Evolutionary conservation across 2,888 invertebrate species (phyloP).

Genomic region (Dicranocentrus wangi): DNA sequence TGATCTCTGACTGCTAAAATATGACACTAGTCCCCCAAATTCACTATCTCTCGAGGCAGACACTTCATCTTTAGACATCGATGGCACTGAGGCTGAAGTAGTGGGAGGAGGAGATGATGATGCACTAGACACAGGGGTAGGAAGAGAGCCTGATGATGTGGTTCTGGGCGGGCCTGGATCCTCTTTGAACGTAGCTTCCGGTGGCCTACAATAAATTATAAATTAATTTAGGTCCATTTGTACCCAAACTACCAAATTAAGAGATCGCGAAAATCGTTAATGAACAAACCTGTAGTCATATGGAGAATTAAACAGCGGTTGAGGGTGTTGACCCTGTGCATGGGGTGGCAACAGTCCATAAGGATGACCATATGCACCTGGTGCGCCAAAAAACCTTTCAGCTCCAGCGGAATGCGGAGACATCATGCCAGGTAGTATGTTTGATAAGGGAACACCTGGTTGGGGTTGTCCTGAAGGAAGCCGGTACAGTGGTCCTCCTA

Average conservation of each 20-base stretch:
- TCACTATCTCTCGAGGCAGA: conserved; percentile 79
- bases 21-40: conserved; percentile 92
- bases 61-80: conserved; percentile 74
- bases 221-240: neutral
- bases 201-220: conserved; percentile 54
- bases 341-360: conserved; percentile 70
- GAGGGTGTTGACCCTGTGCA: conserved; percentile 67
- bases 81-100: conserved; percentile 42
- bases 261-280: too few species aligned
- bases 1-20: conserved; percentile 88
- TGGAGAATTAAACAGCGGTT: conserved; percentile 54
- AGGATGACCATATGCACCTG: conserved; percentile 64
- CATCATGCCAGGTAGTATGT: conserved; percentile 63
- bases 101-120: conserved; percentile 55
- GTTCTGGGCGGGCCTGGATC: conserved; percentile 55
- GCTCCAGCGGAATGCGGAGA: conserved; percentile 58
- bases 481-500: conserved; percentile 60
- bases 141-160: conserved; percentile 49
- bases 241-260: too few species aligned
- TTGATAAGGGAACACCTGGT: conserved; percentile 55
- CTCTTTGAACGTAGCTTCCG: conserved; percentile 68
- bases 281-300: conserved; percentile 70
- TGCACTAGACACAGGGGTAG: conserved; percentile 55
- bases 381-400: conserved; percentile 66
- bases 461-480: conserved; percentile 61